Evolutionary conservation across 1,140 invertebrate genomes (phyloP), one percentile per base, ranked within the genome.

Genomic region (Holcopasites calliopsidis): DNA sequence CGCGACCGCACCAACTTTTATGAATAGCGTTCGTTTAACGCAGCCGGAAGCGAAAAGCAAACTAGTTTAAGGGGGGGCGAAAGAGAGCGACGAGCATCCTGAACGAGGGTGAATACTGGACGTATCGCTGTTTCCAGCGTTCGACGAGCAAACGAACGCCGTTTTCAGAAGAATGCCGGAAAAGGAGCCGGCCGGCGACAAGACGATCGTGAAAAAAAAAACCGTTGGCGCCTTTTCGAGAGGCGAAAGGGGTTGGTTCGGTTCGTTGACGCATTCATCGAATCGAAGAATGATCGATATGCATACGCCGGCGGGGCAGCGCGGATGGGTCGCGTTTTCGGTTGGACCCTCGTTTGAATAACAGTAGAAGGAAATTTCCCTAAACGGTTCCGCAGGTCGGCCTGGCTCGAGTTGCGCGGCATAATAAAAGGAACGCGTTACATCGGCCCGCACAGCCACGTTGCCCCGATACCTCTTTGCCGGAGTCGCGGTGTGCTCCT

Each of bases 331-430:
- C 68, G 71, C 77, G 85, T 85, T 88, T 87, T 85, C 87, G 82
- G 82, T 89, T 85, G 82, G 88, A 84, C 84, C 89, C 89, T 91
- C 85, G 88, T 91, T 91, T 91, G 88, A 89, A 91, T 91, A 91
- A 91, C 88, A 91, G 77, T 85, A 82, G 82, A 82, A 85, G 64
- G 61, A 85, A 89, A 91, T 91, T 91, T 91, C 80, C 89, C 90
- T 91, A 91, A 91, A 91, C 87, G 88, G 88, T 90, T 88, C 79
- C 81, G 79, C 75, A 65, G 87, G 86, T 88, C 83, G 84, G 84
- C 76, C 77, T 82, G 62, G 79, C 70, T 87, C 85, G 78, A 83
- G 82, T 89, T 83, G 82, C 82, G 86, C 86, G 87, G 85, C 84
- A 89, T 88, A 88, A 91, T 90, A 90, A 90, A 91, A 86, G 88